Conservation (phyloP, 1,140 invertebrate species). For the Onthophagus taurus region DNA sequence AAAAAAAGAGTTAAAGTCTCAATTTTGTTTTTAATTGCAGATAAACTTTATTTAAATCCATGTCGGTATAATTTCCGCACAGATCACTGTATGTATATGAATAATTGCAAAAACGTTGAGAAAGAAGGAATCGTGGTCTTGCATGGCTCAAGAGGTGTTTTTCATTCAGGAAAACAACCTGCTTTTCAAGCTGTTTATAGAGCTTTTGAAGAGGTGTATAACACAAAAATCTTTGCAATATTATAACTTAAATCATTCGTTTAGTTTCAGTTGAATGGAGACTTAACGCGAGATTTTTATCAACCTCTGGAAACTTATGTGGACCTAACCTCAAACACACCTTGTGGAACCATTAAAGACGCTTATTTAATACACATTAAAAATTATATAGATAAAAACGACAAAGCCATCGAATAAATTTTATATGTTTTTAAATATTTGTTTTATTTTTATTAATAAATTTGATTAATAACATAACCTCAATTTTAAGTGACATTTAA, state of each 20-base stretch:
- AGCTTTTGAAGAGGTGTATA: slow-evolving; percentile 54
- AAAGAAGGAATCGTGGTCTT: slow-evolving; percentile 67
- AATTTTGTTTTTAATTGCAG: slow-evolving; percentile 38
- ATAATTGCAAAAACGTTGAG: slow-evolving; percentile 69
- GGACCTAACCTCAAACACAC: slow-evolving; percentile 34
- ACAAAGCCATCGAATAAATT: slow-evolving; percentile 4
- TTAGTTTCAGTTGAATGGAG: slow-evolving; percentile 42
- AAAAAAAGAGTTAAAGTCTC: neutral
- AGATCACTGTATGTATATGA: slow-evolving; percentile 92
- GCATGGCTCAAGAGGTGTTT: slow-evolving; percentile 82
- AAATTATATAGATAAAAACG: slow-evolving; percentile 25
- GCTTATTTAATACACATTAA: slow-evolving; percentile 41
- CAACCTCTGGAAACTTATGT: slow-evolving; percentile 39
- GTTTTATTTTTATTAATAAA: neutral
- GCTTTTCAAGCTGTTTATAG: slow-evolving; percentile 70
- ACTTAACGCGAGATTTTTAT: slow-evolving; percentile 39
- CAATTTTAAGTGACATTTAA: neutral
- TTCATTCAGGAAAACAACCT: slow-evolving; percentile 77
- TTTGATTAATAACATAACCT: neutral
- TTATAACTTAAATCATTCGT: slow-evolving; percentile 11
- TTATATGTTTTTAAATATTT: neutral
- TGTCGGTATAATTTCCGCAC: slow-evolving; percentile 88
- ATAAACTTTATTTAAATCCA: slow-evolving; percentile 69
- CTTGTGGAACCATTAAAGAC: slow-evolving; percentile 42
- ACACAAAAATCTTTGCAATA: neutral